Base-by-base conservation (phyloP, 2,888 invertebrate species). In the Hymenopus coronatus region DNA sequence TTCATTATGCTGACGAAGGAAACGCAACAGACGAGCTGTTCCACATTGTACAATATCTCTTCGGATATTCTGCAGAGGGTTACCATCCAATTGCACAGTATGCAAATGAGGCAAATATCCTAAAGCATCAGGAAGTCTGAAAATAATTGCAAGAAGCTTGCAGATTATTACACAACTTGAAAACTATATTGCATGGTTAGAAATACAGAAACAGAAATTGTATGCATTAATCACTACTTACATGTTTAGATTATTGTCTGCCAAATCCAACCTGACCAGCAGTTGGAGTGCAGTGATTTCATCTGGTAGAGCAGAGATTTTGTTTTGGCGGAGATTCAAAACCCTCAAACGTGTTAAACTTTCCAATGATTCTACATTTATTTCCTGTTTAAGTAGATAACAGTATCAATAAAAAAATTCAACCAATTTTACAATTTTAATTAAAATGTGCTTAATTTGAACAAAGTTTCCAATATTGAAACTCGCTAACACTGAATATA, bases 1-100 rank as follows among this genome's bases (percentile, higher is more conserved):
- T n/a, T 90, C 89, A 12, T n/a, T 27, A 54, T 46, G 84, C 70
- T 97, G 96, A 4, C 96, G 94, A 70, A 97, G 93, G 83, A 90
- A 97, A 92, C 96, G 96, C 92, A 98, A 94, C 92, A 98, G 95
- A 89, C 97, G 94, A 83, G 95, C 95, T 0, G 98, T 97, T n/a
- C 98, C 98, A 90, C 97, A 96, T 92, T 96, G 95, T 88, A 98
- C 94, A 89, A 98, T 95, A 93, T 98, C 98, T 90, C 96, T 95
- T 81, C 98, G 94, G 46, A 98, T 96, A 28, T 87, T 83, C 91
- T 96, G 95, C 91, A 98, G 94, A 91, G 97, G 96, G 93, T 98
- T 98, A 8, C 98, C 98, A 91, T 98, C 97, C 91, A 98, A 94
- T 90, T 96, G 96, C 88, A 98, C 94, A 91, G 96, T 96, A 92